These are phyloP conservation scores for Nudaria mundana DNA, from an alignment of 2,888 invertebrate species.

Conservation along the genomic window DNA sequence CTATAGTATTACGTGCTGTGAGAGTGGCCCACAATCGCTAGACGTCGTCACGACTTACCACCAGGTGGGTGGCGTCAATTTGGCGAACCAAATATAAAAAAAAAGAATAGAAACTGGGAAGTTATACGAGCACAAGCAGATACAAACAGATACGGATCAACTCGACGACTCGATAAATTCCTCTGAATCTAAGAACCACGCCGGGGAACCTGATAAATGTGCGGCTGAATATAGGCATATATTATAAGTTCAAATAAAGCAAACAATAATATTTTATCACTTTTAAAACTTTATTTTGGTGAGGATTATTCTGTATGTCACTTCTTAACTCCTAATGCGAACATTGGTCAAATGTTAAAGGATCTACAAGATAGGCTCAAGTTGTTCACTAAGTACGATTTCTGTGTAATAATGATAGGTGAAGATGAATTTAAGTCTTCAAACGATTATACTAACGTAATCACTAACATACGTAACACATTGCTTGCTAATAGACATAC, in stretches of 20 bases:
- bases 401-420: neutral
- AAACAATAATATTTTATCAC: neutral
- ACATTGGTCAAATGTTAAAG: neutral
- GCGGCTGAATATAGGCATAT: no score
- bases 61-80: no score
- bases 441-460: neutral
- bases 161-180: no score
- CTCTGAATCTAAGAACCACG: no score
- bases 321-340: neutral
- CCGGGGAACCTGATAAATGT: no score
- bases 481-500: neutral
- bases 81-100: no score
- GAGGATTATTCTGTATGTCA: neutral
- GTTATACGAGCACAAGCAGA: no score
- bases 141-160: no score
- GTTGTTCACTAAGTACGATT: neutral
- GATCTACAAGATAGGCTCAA: neutral
- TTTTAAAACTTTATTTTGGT: neutral
- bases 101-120: no score
- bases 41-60: no score
- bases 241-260: neutral
- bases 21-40: no score
- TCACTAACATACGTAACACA: neutral
- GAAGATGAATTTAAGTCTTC: conserved; percentile 1
- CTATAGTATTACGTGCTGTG: no score